These are phyloP conservation scores for Odontocerum albicorne DNA, from an alignment of 2,888 invertebrate genomes.

Conservation along the genomic window DNA sequence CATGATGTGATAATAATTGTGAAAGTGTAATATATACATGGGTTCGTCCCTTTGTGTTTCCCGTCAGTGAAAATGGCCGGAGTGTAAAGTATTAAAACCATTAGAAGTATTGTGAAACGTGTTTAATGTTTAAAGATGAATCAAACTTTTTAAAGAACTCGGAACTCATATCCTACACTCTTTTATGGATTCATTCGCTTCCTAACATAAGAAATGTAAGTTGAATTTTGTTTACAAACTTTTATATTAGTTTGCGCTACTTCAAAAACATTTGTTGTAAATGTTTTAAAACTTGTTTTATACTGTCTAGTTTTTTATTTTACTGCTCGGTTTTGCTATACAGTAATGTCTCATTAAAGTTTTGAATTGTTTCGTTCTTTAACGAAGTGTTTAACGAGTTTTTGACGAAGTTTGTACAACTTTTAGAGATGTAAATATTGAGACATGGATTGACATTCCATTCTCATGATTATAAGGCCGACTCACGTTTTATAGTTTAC, in stretches of 20 bases:
- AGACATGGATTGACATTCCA: conserved; percentile 22
- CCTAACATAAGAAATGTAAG: conserved; percentile 8
- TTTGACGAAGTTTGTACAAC: conserved; percentile 17
- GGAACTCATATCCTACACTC: conserved; percentile 1
- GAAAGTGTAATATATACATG: conserved; percentile 25
- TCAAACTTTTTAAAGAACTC: conserved; percentile 16
- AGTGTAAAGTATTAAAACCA: conserved; percentile 18
- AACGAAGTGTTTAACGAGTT: neutral
- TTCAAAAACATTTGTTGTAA: conserved; percentile 8
- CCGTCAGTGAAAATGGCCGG: conserved; percentile 28
- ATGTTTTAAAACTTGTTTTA: conserved; percentile 28
- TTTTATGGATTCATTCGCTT: conserved; percentile 9
- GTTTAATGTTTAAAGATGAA: conserved; percentile 20
- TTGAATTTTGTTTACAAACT: conserved; percentile 27
- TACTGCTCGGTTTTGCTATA: conserved; percentile 1
- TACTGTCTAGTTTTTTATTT: conserved; percentile 11
- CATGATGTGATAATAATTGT: conserved; percentile 26
- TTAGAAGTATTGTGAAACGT: conserved; percentile 24
- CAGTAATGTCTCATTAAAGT: neutral
- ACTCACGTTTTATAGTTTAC: neutral
- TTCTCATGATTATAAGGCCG: conserved; percentile 17
- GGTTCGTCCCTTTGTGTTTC: conserved; percentile 24
- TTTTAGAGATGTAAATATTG: conserved; percentile 14
- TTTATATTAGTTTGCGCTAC: conserved; percentile 11
- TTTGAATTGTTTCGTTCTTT: neutral